Percentiles rank a stretch among this genome's conserved stretches.
phyloP scores from a whole-genome alignment of 2,113 vertebrate genomes.

The Vulpes lagopus region DNA sequence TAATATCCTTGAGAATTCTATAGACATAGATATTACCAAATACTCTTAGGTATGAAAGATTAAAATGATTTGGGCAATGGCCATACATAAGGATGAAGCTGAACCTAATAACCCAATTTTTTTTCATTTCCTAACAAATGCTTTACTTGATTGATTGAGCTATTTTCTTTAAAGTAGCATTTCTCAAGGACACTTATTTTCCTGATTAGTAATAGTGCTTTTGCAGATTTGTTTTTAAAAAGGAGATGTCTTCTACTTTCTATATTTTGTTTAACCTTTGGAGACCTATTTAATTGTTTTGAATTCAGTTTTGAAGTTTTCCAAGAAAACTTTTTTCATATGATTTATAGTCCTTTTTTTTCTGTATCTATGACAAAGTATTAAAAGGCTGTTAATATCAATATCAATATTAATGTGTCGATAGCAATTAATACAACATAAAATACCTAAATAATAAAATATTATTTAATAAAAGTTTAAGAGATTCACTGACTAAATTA shows the following conservation, averaged over 20 bases:
- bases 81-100: background rate
- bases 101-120: background rate
- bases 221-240: constrained; percentile 29
- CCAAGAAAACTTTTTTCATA: background rate
- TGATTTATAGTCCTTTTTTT: constrained; percentile 18
- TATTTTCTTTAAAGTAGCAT: constrained; percentile 39
- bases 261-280: constrained; percentile 39
- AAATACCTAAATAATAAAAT: background rate
- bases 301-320: constrained; percentile 55
- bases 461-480: constrained; percentile 39
- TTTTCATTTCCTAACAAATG: constrained; percentile 36
- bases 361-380: background rate
- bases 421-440: constrained; percentile 38
- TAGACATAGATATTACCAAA: background rate
- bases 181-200: constrained; percentile 56
- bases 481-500: background rate
- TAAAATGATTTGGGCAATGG: constrained; percentile 49
- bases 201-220: constrained; percentile 21
- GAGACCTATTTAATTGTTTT: constrained; percentile 43
- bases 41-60: background rate
- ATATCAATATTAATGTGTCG: background rate
- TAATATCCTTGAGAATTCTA: background rate
- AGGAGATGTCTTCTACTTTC: background rate
- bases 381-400: constrained; percentile 26
- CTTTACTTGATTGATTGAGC: background rate